phyloP scores from a whole-genome alignment of 2,113 vertebrate genomes.

The Chionis minor region DNA sequence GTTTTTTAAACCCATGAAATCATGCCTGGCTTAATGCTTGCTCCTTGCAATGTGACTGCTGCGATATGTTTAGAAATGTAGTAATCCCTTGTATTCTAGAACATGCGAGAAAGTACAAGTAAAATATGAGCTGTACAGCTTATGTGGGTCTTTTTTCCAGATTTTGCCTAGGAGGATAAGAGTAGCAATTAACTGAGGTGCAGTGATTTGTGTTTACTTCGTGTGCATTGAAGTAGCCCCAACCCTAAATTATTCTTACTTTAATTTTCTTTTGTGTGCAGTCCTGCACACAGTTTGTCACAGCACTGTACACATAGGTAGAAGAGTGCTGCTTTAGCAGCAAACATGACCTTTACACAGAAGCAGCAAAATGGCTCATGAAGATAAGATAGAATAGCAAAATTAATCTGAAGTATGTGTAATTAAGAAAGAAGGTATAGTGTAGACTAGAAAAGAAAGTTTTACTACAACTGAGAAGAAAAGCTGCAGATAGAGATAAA shows the following conservation, averaged over 20 bases:
- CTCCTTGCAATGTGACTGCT: background rate
- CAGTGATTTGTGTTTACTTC: background rate
- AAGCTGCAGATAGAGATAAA: background rate
- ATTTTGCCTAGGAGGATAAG: background rate
- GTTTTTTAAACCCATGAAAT: background rate
- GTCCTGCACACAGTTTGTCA: background rate
- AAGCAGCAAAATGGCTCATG: background rate
- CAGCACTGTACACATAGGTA: background rate
- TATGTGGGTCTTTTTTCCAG: no score
- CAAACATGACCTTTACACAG: background rate
- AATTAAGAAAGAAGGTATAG: background rate
- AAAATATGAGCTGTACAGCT: no score
- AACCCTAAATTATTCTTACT: background rate
- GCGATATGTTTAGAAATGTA: no score
- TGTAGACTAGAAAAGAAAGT: background rate
- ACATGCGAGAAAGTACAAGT: no score
- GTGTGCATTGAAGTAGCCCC: background rate
- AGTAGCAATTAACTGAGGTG: background rate
- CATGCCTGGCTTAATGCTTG: background rate
- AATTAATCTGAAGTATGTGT: background rate
- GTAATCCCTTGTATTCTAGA: no score
- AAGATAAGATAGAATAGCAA: background rate
- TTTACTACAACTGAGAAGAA: background rate
- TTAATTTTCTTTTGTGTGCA: background rate
- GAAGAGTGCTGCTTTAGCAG: background rate